phyloP scores from a whole-genome alignment of 1,140 invertebrate species.

The Atta colombica region DNA sequence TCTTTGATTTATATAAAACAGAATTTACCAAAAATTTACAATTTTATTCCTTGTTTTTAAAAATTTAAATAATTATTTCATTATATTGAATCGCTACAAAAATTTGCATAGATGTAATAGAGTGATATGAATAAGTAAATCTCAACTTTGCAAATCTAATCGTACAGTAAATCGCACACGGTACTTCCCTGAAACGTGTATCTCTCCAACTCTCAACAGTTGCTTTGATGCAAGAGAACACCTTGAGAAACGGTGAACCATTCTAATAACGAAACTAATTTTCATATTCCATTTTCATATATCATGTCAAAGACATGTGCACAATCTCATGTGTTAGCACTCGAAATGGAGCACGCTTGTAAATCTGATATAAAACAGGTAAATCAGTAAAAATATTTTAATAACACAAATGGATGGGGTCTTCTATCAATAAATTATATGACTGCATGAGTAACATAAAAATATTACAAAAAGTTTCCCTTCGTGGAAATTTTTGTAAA shows the following conservation, averaged over 20 bases:
- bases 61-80: conserved; percentile 1
- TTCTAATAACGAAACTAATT: conserved; percentile 63
- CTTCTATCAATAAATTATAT: conserved; percentile 6
- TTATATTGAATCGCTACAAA: conserved; percentile 1
- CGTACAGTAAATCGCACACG: conserved; percentile 43
- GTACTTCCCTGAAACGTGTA: conserved; percentile 41
- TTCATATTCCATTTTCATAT: conserved; percentile 58
- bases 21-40: background rate
- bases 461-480: background rate
- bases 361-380: conserved; percentile 16
- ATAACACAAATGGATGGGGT: background rate
- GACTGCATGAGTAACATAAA: background rate
- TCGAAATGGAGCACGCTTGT: background rate
- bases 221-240: conserved; percentile 53
- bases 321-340: background rate
- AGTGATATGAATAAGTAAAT: conserved; percentile 31
- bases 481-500: background rate
- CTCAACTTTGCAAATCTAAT: conserved; percentile 47
- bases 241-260: conserved; percentile 60
- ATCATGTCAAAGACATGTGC: conserved; percentile 40
- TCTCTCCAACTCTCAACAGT: conserved; percentile 33
- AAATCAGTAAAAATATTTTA: conserved; percentile 38
- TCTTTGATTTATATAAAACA: background rate
- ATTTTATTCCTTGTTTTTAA: background rate
- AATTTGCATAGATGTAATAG: background rate